These are phyloP conservation scores for Plemyria rubiginata DNA, from an alignment of 2,888 invertebrate species.

Conservation along the genomic window DNA sequence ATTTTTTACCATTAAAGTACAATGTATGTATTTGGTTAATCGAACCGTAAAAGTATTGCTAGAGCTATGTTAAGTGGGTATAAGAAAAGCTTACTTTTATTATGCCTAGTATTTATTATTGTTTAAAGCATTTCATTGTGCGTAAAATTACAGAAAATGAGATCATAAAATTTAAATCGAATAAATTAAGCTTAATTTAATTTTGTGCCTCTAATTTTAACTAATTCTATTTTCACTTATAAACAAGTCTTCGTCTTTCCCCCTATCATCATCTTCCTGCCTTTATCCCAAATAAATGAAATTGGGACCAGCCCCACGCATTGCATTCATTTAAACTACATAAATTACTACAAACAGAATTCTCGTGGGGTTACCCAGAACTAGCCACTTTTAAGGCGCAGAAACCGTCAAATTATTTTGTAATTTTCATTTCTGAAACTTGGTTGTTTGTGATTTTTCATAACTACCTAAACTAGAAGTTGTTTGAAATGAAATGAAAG, in stretches of 20 bases:
- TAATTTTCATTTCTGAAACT: too few species aligned
- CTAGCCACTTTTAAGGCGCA: too few species aligned
- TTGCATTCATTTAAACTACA: slow-evolving; percentile 4
- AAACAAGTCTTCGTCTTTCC: neutral
- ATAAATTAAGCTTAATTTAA: neutral
- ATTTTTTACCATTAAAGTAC: neutral
- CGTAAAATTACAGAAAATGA: slow-evolving; percentile 43
- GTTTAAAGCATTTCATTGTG: slow-evolving; percentile 46
- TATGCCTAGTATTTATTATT: slow-evolving; percentile 53
- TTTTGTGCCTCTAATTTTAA: neutral
- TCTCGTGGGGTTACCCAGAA: neutral
- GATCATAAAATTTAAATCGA: slow-evolving; percentile 28
- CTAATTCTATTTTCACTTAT: neutral
- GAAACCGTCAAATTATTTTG: too few species aligned
- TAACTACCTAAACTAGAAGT: too few species aligned
- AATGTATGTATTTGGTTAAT: neutral
- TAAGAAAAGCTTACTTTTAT: slow-evolving; percentile 41
- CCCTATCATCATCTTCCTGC: too few species aligned
- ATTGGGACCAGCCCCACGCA: slow-evolving; percentile 27
- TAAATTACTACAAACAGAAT: neutral
- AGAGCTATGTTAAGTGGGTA: neutral
- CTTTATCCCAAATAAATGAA: slow-evolving; percentile 13
- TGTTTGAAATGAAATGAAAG: too few species aligned
- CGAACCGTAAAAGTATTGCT: neutral
- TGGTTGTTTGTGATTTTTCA: too few species aligned